Evolutionary conservation across 2,113 vertebrate genomes (phyloP).

Genomic region (Trogon surrucura): DNA sequence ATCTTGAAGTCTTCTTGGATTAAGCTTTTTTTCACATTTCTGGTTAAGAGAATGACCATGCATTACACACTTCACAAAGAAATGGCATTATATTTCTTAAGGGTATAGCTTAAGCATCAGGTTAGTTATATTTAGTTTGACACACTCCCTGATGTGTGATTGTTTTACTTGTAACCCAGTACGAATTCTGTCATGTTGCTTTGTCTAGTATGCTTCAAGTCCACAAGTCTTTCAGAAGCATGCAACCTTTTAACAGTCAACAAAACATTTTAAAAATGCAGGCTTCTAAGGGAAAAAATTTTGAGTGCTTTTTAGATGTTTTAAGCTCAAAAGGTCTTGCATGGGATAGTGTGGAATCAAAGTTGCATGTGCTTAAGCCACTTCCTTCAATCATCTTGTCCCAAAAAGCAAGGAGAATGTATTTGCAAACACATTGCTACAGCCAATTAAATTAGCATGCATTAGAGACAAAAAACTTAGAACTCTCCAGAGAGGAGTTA

Average conservation of each 20-base stretch:
- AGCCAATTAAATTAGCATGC: neutral
- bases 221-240: neutral
- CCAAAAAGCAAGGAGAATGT: neutral
- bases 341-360: neutral
- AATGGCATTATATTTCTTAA: neutral
- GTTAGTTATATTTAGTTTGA: neutral
- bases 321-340: neutral
- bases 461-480: neutral
- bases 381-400: neutral
- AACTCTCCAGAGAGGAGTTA: neutral
- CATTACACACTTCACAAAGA: slow-evolving; percentile 33
- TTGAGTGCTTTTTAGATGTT: neutral
- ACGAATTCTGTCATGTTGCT: neutral
- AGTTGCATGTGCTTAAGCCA: neutral
- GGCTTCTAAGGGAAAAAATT: neutral
- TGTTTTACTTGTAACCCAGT: neutral
- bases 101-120: neutral
- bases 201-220: neutral
- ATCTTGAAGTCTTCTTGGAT: slow-evolving; percentile 90
- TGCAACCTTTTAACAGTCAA: neutral
- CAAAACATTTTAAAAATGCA: neutral
- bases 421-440: neutral
- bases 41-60: slow-evolving; percentile 61
- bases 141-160: neutral
- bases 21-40: slow-evolving; percentile 91